Evolutionary conservation across 2,888 invertebrate species (phyloP).

Genomic region (Idaea biselata): DNA sequence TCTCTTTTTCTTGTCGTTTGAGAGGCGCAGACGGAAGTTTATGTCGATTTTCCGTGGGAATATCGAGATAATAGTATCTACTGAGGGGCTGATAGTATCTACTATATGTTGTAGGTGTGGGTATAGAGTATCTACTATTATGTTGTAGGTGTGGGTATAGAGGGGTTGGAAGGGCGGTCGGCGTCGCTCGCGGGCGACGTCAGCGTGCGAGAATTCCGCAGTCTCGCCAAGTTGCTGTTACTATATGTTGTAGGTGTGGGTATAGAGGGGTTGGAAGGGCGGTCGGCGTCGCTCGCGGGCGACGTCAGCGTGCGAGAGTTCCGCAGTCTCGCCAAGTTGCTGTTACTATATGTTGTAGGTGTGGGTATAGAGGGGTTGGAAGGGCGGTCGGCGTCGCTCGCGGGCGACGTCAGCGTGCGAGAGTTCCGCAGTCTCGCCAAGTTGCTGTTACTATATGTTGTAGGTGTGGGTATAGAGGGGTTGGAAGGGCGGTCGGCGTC

Average conservation of each 20-base stretch:
- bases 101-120: no score
- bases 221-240: conserved; percentile 89
- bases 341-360: conserved; percentile 80
- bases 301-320: conserved; percentile 98
- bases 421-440: conserved; percentile 90
- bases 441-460: conserved; percentile 79
- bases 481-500: conserved; percentile 95
- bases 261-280: conserved; percentile 94
- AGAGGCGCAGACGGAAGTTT: no score
- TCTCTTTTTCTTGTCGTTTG: no score
- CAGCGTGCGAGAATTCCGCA: conserved; percentile 93
- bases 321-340: conserved; percentile 85
- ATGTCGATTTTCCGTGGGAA: not conserved
- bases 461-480: conserved; percentile 93
- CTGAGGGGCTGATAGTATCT: no score
- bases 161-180: not conserved
- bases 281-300: conserved; percentile 96
- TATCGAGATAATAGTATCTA: not conserved
- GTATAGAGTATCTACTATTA: no score
- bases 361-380: conserved; percentile 96
- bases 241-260: conserved; percentile 83
- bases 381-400: conserved; percentile 94
- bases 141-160: not conserved
- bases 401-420: conserved; percentile 97
- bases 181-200: conserved; percentile 94